Conservation (phyloP, 2,113 vertebrate genomes). For the Felis catus region DNA sequence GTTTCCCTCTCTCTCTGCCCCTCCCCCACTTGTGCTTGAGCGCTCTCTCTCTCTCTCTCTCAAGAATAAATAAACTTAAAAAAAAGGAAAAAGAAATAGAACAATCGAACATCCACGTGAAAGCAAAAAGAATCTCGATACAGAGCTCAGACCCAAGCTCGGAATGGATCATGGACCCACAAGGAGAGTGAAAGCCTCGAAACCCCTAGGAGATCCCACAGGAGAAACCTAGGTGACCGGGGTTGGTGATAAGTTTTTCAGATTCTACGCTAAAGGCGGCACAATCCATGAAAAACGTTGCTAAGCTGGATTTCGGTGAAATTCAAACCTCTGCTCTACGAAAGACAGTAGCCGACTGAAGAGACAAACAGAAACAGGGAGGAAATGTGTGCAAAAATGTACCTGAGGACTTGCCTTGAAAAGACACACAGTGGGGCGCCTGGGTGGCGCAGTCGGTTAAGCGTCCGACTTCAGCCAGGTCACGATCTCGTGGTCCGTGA, state of each 20-base stretch:
- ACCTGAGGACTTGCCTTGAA: not conserved
- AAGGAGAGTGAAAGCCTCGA: accelerated
- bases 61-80: too few species aligned
- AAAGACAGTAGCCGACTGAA: accelerated
- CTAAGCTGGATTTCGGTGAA: accelerated
- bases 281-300: too few species aligned
- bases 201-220: not conserved
- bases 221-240: not conserved
- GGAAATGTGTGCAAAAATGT: not conserved
- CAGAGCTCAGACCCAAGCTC: not conserved
- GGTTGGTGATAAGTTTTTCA: not conserved
- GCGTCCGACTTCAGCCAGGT: too few species aligned
- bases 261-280: accelerated
- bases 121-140: not conserved
- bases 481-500: too few species aligned
- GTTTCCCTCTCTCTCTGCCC: too few species aligned
- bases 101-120: not conserved
- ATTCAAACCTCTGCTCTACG: accelerated
- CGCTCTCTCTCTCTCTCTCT: too few species aligned
- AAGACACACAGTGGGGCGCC: too few species aligned
- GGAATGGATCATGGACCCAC: not conserved
- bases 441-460: too few species aligned
- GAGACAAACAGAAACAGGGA: not conserved
- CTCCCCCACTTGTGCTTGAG: too few species aligned
- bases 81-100: not conserved